Percentiles rank a stretch among this genome's conserved stretches.
Evolutionary conservation across 2,888 invertebrate genomes (phyloP).

Genomic region (Cryptus viduatorius): DNA sequence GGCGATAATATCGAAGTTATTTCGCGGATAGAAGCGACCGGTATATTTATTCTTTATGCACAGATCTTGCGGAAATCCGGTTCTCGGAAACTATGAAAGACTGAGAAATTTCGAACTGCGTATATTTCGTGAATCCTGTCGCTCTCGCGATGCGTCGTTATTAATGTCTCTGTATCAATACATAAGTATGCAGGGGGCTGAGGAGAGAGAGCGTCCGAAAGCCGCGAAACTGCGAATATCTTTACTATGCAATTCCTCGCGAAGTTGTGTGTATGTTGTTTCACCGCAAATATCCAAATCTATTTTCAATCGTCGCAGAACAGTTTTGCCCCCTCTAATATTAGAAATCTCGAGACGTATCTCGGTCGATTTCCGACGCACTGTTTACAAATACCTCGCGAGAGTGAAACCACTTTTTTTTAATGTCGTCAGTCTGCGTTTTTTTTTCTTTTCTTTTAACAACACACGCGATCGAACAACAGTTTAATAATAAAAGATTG

Average conservation of each 20-base stretch:
- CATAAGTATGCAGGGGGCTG: conserved; percentile 4
- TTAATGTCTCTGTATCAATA: conserved; percentile 45
- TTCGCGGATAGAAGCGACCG: not conserved
- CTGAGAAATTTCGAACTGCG: conserved; percentile 10
- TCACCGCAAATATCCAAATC: conserved; percentile 65
- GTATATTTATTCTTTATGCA: conserved; percentile 25
- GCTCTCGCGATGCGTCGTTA: conserved; percentile 24
- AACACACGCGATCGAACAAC: not conserved
- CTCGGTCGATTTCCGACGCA: conserved; percentile 40
- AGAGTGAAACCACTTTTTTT: not conserved
- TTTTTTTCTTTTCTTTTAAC: not conserved
- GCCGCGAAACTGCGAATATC: conserved; percentile 10
- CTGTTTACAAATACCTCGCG: conserved; percentile 47
- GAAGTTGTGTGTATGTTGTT: conserved; percentile 48
- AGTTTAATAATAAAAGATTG: conserved; percentile 14
- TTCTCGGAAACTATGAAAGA: conserved; percentile 30
- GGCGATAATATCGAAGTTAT: not conserved
- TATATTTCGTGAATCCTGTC: not conserved
- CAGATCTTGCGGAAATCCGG: conserved; percentile 23
- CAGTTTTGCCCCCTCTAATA: conserved; percentile 56
- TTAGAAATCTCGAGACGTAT: conserved; percentile 48
- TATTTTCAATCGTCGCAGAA: conserved; percentile 64
- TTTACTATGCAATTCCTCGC: conserved; percentile 10
- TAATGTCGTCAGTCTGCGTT: not conserved
- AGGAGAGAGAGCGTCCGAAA: not conserved